A percentile compares a stretch with the other conserved stretches of the same genome.
These are phyloP conservation scores for Apomyelois bistriatella DNA, from an alignment of 2,888 invertebrate genomes.

Conservation along the genomic window DNA sequence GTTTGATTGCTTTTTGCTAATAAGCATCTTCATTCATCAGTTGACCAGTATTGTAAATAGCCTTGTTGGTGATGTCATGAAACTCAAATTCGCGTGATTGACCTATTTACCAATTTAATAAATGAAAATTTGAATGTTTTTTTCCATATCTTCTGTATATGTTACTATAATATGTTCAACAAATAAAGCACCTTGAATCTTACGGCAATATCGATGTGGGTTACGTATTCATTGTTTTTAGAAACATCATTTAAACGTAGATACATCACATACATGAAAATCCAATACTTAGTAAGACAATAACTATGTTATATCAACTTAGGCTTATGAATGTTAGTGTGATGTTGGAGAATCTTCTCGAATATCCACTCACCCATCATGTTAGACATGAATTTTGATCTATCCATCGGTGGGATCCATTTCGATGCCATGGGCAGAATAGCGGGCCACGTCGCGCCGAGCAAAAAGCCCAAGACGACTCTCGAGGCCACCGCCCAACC, in stretches of 20 bases:
- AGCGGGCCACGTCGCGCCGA: slow-evolving; percentile 96
- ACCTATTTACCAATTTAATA: slow-evolving; percentile 12
- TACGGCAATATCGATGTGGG: too few species aligned
- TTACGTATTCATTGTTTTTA: too few species aligned
- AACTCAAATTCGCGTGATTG: slow-evolving; percentile 16
- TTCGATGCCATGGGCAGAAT: slow-evolving; percentile 95
- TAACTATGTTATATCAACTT: too few species aligned
- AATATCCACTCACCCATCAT: slow-evolving; percentile 87
- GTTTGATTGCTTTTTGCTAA: slow-evolving; percentile 28
- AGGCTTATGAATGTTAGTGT: too few species aligned
- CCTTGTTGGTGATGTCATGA: slow-evolving; percentile 16
- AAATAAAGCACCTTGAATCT: too few species aligned
- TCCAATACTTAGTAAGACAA: too few species aligned
- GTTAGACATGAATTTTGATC: slow-evolving; percentile 95
- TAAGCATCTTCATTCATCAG: too few species aligned
- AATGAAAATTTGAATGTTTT: not conserved
- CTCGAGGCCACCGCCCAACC: slow-evolving; percentile 85
- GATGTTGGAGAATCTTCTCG: too few species aligned
- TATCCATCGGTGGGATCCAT: slow-evolving; percentile 97
- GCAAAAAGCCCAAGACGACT: slow-evolving; percentile 86
- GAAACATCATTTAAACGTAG: too few species aligned
- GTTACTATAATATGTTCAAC: too few species aligned
- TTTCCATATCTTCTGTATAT: not conserved
- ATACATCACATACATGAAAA: too few species aligned
- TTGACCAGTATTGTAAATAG: slow-evolving; percentile 16